Evolutionary conservation across 2,113 vertebrate genomes (phyloP).

Genomic region (Hemiprocne comata): DNA sequence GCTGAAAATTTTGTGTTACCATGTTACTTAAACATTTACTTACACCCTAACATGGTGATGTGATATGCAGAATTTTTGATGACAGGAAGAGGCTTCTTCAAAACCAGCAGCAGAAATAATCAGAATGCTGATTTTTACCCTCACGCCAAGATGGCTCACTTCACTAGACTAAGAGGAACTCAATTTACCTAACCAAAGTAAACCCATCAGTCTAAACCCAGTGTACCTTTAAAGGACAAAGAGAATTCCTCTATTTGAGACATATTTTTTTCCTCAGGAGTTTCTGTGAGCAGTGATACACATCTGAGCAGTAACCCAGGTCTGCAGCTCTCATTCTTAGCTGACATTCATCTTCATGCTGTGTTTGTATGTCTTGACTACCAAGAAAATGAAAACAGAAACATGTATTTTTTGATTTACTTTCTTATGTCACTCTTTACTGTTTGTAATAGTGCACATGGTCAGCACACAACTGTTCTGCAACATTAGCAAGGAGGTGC

Average conservation of each 20-base stretch:
- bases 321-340: neutral
- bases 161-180: neutral
- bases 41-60: accelerated
- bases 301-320: neutral
- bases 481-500: neutral
- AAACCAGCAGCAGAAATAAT: neutral
- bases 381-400: neutral
- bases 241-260: neutral
- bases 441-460: neutral
- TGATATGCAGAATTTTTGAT: neutral
- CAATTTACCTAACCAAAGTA: neutral
- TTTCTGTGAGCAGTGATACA: neutral
- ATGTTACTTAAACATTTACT: neutral
- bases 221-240: neutral
- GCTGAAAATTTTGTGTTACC: neutral
- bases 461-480: neutral
- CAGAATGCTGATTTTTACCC: neutral
- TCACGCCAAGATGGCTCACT: neutral
- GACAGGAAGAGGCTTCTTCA: neutral
- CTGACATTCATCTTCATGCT: neutral
- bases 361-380: neutral
- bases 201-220: neutral
- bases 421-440: neutral
- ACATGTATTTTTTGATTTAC: neutral
- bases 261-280: neutral